Evolutionary conservation across 2,797 vertebrate species (phyloP).

Genomic region (Halcyon smyrnensis): DNA sequence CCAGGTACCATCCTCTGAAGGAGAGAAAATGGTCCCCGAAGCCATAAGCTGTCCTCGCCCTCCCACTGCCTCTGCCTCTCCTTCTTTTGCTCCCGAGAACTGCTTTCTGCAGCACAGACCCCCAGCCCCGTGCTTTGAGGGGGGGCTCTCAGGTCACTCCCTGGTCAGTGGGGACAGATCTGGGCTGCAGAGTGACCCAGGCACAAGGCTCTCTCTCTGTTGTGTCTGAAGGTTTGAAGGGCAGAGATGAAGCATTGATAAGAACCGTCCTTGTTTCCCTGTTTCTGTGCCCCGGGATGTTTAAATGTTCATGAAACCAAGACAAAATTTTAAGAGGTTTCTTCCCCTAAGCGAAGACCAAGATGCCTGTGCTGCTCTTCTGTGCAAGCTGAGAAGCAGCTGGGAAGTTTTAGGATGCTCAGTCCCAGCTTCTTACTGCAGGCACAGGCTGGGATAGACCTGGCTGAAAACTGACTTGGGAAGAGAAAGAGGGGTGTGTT

Average conservation of each 20-base stretch:
- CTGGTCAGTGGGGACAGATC: neutral
- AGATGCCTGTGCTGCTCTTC: neutral
- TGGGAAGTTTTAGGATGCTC: neutral
- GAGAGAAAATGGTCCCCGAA: neutral
- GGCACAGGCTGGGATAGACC: neutral
- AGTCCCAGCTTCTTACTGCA: neutral
- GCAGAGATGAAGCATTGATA: neutral
- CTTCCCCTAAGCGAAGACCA: neutral
- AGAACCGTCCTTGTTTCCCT: neutral
- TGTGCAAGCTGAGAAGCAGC: neutral
- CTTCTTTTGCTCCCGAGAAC: neutral
- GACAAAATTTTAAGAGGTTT: neutral
- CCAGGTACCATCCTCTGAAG: neutral
- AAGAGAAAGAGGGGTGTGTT: neutral
- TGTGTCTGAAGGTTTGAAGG: neutral
- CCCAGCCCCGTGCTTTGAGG: accelerated
- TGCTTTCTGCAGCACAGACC: neutral
- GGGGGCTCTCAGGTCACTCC: neutral
- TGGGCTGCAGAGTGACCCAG: neutral
- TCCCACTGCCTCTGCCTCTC: neutral
- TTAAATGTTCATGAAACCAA: neutral
- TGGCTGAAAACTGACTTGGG: neutral
- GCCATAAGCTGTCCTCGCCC: neutral
- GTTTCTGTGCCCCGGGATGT: neutral
- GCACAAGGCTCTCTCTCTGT: neutral